Evolutionary conservation across 2,113 vertebrate genomes (phyloP), one percentile per base, ranked within the genome.

Genomic region (Etheostoma cragini): DNA sequence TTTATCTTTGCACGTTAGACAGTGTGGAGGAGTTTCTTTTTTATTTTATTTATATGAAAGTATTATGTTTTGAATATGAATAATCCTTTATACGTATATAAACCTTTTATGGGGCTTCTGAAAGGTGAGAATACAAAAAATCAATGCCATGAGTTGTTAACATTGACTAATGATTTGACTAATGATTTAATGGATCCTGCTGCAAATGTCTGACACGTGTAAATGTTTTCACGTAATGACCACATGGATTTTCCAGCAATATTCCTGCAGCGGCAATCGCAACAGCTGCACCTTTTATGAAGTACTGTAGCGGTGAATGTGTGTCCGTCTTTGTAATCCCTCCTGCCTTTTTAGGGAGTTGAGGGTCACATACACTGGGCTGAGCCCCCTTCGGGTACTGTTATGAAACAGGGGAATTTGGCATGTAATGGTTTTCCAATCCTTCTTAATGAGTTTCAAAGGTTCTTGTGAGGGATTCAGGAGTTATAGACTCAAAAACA

Each of bases 401-500:
- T 92, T 91, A 89, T 81, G 50, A 91, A 87, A 85, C 76, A 38
- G 60, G 38, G 45, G 77, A 80, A 74, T 88, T 93, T 80, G 72
- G 52, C 50, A 46, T 66, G 76, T 86, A 88, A 83, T 66, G 26
- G 22, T 80, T 83, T 82, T 53, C 35, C 50, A 90, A 93, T 91
- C 94, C 92, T 61, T 78, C 83, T 84, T 90, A 91, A 91, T 87
- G 85, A 60, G 91, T 88, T 93, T 91, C 76, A 91, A 72, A 69
- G 87, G 74, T 81, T 87, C 30, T 56, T 69, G 6, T 81, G 87
- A 68, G 21, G 70, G 38, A 79, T 38, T 74, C 62, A 52, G 71
- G 62, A 72, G 76, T 76, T 85, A 46, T 85, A 86, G 78, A 72
- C 78, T 45, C 72, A 63, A 35, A 47, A 35, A 16, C 54, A 62